Conservation (phyloP, 37 sponge, comb jelly and placozoan genomes). For the Lycopodina hypogea region DNA sequence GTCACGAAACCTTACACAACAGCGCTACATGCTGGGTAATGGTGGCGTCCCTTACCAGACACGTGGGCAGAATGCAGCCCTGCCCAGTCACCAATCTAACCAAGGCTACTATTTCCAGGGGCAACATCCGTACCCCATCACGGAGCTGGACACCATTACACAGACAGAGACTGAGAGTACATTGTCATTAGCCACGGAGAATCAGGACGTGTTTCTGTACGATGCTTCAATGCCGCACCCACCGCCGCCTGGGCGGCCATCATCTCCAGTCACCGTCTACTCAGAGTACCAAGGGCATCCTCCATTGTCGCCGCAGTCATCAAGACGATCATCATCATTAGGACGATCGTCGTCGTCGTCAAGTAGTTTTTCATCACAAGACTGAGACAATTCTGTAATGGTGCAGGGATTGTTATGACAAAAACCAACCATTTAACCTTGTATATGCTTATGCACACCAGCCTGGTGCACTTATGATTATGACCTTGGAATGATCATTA, state of each 20-base stretch:
- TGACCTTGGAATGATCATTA: no score
- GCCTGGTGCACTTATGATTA: no score
- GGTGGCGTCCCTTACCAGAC: background rate
- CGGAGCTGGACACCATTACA: background rate
- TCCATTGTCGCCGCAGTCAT: slow-evolving; percentile 5
- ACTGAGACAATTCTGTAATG: no score
- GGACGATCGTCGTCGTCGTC: no score
- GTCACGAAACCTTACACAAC: background rate
- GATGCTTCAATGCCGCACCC: background rate
- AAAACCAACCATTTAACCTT: no score
- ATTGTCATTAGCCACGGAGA: slow-evolving; percentile 20
- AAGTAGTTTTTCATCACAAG: no score
- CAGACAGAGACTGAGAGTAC: slow-evolving; percentile 27
- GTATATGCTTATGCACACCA: no score
- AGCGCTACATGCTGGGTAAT: background rate
- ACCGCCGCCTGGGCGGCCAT: slow-evolving; percentile 35
- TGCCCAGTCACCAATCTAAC: background rate
- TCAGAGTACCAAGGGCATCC: slow-evolving; percentile 1
- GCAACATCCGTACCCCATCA: background rate
- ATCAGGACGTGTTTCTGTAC: slow-evolving; percentile 7
- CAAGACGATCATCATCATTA: background rate
- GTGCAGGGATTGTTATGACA: no score
- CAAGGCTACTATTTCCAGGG: background rate
- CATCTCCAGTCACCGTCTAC: slow-evolving; percentile 15
- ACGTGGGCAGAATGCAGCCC: background rate